Conservation (phyloP, 2,888 invertebrate species). For the Mimumesa dahlbomi region DNA sequence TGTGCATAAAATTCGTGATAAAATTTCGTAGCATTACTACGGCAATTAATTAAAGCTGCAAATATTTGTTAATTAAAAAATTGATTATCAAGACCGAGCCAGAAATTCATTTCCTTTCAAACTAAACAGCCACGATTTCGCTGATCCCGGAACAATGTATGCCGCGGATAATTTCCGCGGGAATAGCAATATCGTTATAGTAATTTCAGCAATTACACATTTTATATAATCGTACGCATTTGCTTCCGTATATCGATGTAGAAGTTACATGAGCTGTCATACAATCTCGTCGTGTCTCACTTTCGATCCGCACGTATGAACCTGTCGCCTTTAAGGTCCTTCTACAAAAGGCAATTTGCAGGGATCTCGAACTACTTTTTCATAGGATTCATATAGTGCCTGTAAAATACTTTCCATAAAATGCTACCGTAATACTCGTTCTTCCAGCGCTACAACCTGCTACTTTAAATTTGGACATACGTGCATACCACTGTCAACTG, state of each 20-base stretch:
- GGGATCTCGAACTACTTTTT: conserved; percentile 39
- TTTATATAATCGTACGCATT: conserved; percentile 7
- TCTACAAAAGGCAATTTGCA: conserved; percentile 13
- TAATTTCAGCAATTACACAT: background rate
- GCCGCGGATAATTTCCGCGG: background rate
- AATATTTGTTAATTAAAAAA: no score
- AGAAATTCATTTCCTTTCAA: no score
- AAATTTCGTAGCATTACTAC: no score
- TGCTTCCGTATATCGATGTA: background rate
- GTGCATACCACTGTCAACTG: background rate
- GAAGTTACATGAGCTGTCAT: conserved; percentile 2
- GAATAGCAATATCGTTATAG: background rate
- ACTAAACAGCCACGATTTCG: no score
- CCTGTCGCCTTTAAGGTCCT: conserved; percentile 12
- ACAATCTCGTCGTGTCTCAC: background rate
- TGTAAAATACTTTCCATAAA: conserved; percentile 34
- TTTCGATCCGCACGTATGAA: background rate
- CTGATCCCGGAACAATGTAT: no score
- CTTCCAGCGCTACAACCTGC: conserved; percentile 5
- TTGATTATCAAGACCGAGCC: no score
- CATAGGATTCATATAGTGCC: conserved; percentile 9
- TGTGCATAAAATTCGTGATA: no score
- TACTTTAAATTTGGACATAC: conserved; percentile 33
- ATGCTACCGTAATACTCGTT: conserved; percentile 19
- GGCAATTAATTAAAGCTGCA: no score